phyloP scores from a whole-genome alignment of 1,140 invertebrate species.

The Caenorhabditis inopinata region DNA sequence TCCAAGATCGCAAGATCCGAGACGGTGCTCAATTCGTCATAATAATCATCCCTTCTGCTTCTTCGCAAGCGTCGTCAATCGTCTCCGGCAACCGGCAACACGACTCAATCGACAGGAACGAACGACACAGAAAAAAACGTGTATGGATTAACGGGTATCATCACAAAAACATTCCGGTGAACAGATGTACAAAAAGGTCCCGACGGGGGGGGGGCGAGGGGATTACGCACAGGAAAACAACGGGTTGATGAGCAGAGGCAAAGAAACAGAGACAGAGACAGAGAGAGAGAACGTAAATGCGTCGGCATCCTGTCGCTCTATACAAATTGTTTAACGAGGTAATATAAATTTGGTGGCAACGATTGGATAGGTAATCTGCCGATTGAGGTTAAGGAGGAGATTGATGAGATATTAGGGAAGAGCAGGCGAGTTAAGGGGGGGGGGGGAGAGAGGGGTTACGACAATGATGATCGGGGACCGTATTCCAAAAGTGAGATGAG shows the following conservation, averaged over 20 bases:
- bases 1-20: too few relatives aligned
- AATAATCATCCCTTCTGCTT: too few relatives aligned
- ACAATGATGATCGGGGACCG: too few relatives aligned
- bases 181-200: constrained; percentile 16
- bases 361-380: background rate
- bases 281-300: background rate
- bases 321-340: constrained; percentile 19
- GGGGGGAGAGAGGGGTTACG: too few relatives aligned
- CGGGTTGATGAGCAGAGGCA: background rate
- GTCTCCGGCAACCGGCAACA: too few relatives aligned
- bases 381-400: background rate
- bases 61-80: too few relatives aligned
- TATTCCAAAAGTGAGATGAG: too few relatives aligned
- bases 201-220: background rate
- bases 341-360: constrained; percentile 8
- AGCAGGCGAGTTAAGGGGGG: too few relatives aligned
- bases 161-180: background rate
- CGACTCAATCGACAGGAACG: too few relatives aligned
- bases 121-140: too few relatives aligned
- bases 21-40: too few relatives aligned
- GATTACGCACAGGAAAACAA: background rate
- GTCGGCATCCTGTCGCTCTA: background rate
- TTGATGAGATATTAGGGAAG: background rate
- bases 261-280: too few relatives aligned
- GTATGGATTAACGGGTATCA: constrained; percentile 9